phyloP scores from a whole-genome alignment of 2,888 invertebrate genomes.

The Cybosia mesomella region DNA sequence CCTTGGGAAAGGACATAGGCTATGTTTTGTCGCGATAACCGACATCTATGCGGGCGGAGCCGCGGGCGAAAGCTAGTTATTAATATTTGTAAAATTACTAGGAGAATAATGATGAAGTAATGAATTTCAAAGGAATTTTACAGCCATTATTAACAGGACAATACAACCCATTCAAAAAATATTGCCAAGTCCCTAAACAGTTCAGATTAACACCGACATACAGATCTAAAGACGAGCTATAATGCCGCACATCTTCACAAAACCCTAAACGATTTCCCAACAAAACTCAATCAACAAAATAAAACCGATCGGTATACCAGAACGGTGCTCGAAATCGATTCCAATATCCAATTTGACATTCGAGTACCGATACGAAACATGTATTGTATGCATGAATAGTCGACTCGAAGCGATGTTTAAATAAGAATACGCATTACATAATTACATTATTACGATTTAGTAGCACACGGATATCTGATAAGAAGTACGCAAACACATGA shows the following conservation, averaged over 20 bases:
- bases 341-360: conserved; percentile 27
- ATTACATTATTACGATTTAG: conserved; percentile 7
- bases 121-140: too few relatives aligned
- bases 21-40: too few relatives aligned
- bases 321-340: conserved; percentile 25
- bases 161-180: too few relatives aligned
- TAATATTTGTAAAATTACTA: too few relatives aligned
- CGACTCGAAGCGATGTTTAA: conserved; percentile 15
- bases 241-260: not conserved
- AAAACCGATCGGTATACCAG: conserved; percentile 22
- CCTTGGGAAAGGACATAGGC: too few relatives aligned
- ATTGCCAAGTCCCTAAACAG: not conserved
- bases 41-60: too few relatives aligned
- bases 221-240: not conserved
- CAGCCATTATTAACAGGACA: not conserved
- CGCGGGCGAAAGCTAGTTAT: too few relatives aligned
- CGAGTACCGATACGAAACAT: conserved; percentile 25
- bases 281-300: conserved; percentile 31
- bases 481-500: not conserved
- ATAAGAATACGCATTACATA: conserved; percentile 14
- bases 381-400: conserved; percentile 10
- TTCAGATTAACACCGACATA: not conserved
- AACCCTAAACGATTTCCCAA: conserved; percentile 20
- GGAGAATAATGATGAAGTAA: too few relatives aligned
- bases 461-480: not conserved